Conservation (phyloP, 2,113 vertebrate species). For the Lucifuga dentata region DNA sequence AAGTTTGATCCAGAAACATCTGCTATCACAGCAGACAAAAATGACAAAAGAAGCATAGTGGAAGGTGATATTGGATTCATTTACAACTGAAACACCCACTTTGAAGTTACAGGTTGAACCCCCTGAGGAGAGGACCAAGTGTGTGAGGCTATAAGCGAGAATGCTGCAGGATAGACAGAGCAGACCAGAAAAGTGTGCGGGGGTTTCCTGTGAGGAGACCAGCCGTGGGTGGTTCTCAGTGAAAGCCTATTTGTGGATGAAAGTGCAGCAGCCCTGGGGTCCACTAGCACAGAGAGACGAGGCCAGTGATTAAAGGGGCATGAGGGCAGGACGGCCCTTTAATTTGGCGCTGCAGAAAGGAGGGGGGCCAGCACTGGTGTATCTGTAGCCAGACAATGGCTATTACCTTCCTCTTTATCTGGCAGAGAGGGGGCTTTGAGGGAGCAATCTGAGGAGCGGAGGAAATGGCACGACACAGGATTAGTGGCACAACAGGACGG, state of each 20-base stretch:
- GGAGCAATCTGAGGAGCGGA: slow-evolving; percentile 96
- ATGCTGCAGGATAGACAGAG: slow-evolving; percentile 43
- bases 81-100: slow-evolving; percentile 56
- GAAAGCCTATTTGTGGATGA: slow-evolving; percentile 84
- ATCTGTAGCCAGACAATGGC: slow-evolving; percentile 93
- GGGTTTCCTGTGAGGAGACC: slow-evolving; percentile 67
- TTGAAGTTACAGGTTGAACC: slow-evolving; percentile 78
- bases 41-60: background rate
- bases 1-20: background rate
- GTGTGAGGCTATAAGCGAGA: slow-evolving; percentile 56
- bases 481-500: slow-evolving; percentile 94
- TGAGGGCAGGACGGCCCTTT: slow-evolving; percentile 86
- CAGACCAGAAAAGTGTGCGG: slow-evolving; percentile 45
- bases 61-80: slow-evolving; percentile 35
- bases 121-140: slow-evolving; percentile 64
- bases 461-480: slow-evolving; percentile 98
- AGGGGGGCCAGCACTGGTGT: slow-evolving; percentile 77
- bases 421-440: slow-evolving; percentile 95
- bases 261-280: slow-evolving; percentile 84
- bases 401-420: slow-evolving; percentile 99
- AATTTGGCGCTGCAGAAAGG: slow-evolving; percentile 81
- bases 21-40: background rate
- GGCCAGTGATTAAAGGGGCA: slow-evolving; percentile 86
- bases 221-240: slow-evolving; percentile 75
- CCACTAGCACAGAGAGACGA: slow-evolving; percentile 82